Evolutionary conservation across 2,888 invertebrate genomes (phyloP).

Genomic region (Opisthograptis luteolata): DNA sequence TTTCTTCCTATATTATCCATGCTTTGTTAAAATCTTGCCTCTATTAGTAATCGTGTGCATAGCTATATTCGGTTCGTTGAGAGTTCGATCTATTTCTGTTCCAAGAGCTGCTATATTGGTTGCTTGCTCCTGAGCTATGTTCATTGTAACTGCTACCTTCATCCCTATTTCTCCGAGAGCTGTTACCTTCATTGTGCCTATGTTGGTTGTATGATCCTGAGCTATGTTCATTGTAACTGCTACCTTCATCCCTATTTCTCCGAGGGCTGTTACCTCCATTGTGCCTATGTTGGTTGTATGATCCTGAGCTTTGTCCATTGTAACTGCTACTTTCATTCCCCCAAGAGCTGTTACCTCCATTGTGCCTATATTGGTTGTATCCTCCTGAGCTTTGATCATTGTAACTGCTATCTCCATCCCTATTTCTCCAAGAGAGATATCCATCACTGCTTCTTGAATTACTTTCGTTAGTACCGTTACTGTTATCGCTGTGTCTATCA

Average conservation of each 20-base stretch:
- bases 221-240: neutral
- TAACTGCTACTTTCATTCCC: constrained; percentile 22
- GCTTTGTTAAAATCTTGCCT: neutral
- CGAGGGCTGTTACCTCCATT: constrained; percentile 3
- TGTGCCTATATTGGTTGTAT: neutral
- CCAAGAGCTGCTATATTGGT: too few relatives aligned
- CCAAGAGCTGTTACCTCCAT: constrained; percentile 6
- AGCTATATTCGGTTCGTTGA: constrained; percentile 9
- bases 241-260: constrained; percentile 14
- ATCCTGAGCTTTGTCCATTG: constrained; percentile 5
- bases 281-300: too few relatives aligned
- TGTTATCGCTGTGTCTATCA: constrained; percentile 6
- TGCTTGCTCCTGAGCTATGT: too few relatives aligned
- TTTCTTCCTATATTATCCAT: too few relatives aligned
- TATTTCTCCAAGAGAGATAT: constrained; percentile 25
- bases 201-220: neutral
- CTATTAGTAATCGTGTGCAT: constrained; percentile 10
- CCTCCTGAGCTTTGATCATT: neutral
- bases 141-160: constrained; percentile 17
- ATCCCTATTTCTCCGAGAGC: constrained; percentile 13
- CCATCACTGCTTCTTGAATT: constrained; percentile 12
- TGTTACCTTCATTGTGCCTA: constrained; percentile 1
- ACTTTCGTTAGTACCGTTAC: neutral
- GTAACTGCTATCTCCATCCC: constrained; percentile 4
- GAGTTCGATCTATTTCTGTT: constrained; percentile 14